Base-by-base conservation (phyloP, 2,888 invertebrate species). In the Agonopterix subpropinquella region DNA sequence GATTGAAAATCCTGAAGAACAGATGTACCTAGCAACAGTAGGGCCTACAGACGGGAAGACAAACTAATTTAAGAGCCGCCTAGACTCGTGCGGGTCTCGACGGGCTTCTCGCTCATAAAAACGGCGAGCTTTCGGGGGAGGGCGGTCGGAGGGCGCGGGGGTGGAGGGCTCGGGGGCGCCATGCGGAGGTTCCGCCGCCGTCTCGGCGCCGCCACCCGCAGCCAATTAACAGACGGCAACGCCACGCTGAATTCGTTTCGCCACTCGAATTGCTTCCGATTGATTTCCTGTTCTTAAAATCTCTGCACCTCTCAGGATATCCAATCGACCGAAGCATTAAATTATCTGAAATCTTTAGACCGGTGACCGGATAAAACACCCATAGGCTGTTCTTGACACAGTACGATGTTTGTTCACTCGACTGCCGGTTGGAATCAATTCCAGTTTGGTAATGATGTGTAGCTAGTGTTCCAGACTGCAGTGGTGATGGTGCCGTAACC, bases 141-240 rank as follows among this genome's bases (percentile, higher is more conserved):
- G 73, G 75, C 76, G 73, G 66, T 68, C 74, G 85, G 81, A 63
- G 80, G 71, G 57, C 59, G 65, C 63, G 67, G 70, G 73, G 79
- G 65, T 68, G 68, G 78, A 71, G 80, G 77, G 8, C 8, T 8
- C 11, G 11, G 42, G 76, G 82, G 79, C 67, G 73, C 82, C 85
- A 84, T 87, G 88, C 88, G 82, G 88, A 79, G 87, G 87, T 85
- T 80, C 85, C 79, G 75, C 85, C 84, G 84, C 83, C 84, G 86
- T 87, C 87, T 87, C 86, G 87, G 87, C 88, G 87, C 87, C 86
- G 75, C 85, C 86, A 79, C 87, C 87, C 86, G 87, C 86, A 87
- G 84, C 85, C 87, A 87, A 87, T 87, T 87, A 87, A 84, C 86
- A 78, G 80, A 73, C 78, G 73, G 83, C 83, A 84, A 79, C 73